Base-by-base conservation (phyloP, 2,113 vertebrate genomes). In the Saimiri boliviensis region DNA sequence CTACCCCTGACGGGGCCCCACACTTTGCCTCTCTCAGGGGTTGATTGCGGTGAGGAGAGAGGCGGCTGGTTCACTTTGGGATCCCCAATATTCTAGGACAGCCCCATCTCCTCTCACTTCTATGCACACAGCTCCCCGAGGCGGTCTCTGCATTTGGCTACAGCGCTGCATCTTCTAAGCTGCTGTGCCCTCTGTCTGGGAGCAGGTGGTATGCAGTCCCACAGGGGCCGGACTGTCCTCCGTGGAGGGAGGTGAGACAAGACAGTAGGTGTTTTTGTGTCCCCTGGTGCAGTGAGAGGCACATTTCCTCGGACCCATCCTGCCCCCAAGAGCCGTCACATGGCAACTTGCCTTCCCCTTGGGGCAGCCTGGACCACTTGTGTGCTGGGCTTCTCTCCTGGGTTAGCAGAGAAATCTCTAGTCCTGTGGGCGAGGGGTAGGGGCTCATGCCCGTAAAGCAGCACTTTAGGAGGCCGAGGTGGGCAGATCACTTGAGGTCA, bases 61-160 rank as follows among this genome's bases (percentile, higher is more conserved):
- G 12, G 20, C 45, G 20, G 11, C 27, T 81, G 66, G 14, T 37
- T 83, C 30, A 4, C 25, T 47, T 12, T 56, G 79, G 37, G 66
- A 47, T 27, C n/a, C 49, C 10, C 12, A 5, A 5, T 30, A 11
- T 45, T 89, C 45, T 5, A 1, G n/a, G 35, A 32, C 1, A 21
- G 30, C 7, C 17, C 70, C 4, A 1, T 37, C 35, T 35, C 80
- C 40, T 47, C 56, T 71, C 27, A 19, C 32, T 58, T 66, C 21
- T 6, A 0, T 14, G n/a, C 32, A 5, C 10, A 2, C 0, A 60
- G 30, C 17, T n/a, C 30, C 3, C 3, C 23, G 6, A 85, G 54
- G 74, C 11, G 3, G 5, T 60, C 10, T 81, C 14, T 47, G 63
- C 8, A 13, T 9, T 25, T 10, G 45, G 19, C 21, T 60, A 42